Percentiles rank a stretch among this genome's conserved stretches.
These are phyloP conservation scores for Otolemur garnettii DNA, from an alignment of 2,113 vertebrate species.

Conservation along the genomic window DNA sequence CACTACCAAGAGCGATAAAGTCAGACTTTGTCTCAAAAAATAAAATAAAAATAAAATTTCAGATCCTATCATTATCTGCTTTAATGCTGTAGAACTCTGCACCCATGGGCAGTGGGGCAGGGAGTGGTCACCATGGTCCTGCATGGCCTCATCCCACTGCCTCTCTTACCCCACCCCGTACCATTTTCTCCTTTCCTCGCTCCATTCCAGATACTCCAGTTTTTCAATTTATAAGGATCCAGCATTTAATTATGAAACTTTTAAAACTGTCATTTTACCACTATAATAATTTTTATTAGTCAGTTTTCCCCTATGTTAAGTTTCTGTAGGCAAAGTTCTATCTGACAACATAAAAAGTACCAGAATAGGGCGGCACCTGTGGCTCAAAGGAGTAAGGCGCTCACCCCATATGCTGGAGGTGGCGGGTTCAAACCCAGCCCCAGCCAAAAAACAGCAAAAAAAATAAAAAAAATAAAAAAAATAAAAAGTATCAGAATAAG, in stretches of 20 bases:
- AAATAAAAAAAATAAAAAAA: neutral
- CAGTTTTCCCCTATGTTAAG: neutral
- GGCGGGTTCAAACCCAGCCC: too few species aligned
- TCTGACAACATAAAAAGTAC: constrained; percentile 47
- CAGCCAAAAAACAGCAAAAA: too few species aligned
- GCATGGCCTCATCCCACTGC: neutral
- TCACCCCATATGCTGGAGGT: too few species aligned
- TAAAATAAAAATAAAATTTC: too few species aligned
- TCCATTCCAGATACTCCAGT: neutral
- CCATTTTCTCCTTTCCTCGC: neutral
- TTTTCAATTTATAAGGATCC: neutral
- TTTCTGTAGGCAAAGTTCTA: constrained; percentile 41
- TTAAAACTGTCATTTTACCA: neutral
- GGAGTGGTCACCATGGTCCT: neutral
- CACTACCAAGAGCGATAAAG: too few species aligned
- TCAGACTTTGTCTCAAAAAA: too few species aligned
- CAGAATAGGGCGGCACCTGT: neutral
- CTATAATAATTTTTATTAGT: neutral
- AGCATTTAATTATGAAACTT: neutral
- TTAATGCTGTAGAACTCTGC: neutral
- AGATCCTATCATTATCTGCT: neutral
- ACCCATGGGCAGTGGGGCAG: neutral
- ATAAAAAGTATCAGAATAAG: constrained; percentile 47
- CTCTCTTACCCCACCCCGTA: neutral
- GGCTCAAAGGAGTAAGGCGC: too few species aligned